Base-by-base conservation (phyloP, 2,113 vertebrate genomes). In the Bufo gargarizans region DNA sequence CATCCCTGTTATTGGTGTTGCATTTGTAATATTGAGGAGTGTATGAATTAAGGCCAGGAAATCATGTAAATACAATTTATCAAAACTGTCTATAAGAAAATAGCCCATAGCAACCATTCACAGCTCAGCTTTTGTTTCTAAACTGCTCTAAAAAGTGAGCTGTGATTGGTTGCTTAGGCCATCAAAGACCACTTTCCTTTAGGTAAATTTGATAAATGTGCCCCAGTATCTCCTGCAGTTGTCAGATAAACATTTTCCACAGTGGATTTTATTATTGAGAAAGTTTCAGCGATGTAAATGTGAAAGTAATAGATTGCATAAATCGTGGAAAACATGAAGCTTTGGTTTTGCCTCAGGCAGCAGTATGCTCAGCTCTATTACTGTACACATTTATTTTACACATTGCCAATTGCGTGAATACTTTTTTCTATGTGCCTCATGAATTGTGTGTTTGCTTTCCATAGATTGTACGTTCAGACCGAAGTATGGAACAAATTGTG, bases 401-500 rank as follows among this genome's bases (percentile, higher is more conserved):
- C 55, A 80, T 59, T 80, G 53, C n/a, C 13, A 79, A 20, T n/a
- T 78, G 69, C 12, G 43, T 4, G 9, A 33, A 79, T 79, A 79
- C 14, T 79, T 22, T 79, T 33, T 22, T 56, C 6, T 11, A 56
- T 20, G 77, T 58, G 77, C 20, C 50, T 79, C 13, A 33, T 80
- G 55, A 80, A 59, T 80, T 59, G 55, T 85, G 61, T 72, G 14
- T 85, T 67, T 72, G 58, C 16, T 50, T 13, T 63, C 2, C 9
- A 3, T 91, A 99, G 98, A 99, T 99, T 0, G 98, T 99, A 33
- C 96, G 98, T 10, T 96, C 97, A 67, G 98, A 99, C 90, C 97
- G 97, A 78, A 98, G 96, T 94, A 99, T 99, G 98, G 98, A 99
- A 94, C 97, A 99, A 95, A 99, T 99, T 0, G 97, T 99, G 89